These are phyloP conservation scores for Poeciliopsis paucimaculata DNA, from an alignment of 2,797 vertebrate species.

Conservation along the genomic window DNA sequence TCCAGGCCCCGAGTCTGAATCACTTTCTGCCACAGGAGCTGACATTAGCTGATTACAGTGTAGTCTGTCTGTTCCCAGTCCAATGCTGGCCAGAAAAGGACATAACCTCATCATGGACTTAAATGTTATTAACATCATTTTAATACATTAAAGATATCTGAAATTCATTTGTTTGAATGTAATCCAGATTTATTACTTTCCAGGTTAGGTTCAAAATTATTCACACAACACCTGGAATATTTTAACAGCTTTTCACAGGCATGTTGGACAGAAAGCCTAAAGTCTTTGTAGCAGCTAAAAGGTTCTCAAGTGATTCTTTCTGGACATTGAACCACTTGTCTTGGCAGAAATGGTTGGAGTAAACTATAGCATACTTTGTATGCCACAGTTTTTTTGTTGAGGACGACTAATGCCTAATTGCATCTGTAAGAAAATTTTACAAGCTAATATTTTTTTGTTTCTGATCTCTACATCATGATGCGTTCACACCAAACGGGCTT, in stretches of 20 bases:
- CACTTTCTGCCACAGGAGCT: background rate
- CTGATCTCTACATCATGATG: no score
- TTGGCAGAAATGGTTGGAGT: no score
- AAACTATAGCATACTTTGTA: no score
- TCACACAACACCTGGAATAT: background rate
- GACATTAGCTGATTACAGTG: background rate
- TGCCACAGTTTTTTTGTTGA: no score
- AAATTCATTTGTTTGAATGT: background rate
- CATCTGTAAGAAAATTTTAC: no score
- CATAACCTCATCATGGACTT: background rate
- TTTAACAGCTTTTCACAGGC: background rate
- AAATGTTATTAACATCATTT: background rate
- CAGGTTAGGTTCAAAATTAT: background rate
- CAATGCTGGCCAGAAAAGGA: background rate
- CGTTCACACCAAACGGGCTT: no score
- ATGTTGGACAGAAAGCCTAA: background rate
- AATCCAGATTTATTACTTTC: background rate
- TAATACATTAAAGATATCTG: background rate
- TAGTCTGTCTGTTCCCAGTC: background rate
- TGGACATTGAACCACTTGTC: no score
- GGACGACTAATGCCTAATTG: no score
- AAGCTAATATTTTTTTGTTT: no score
- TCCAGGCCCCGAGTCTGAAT: conserved; percentile 7
- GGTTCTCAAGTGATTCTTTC: no score
- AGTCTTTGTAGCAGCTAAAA: background rate